Evolutionary conservation across 2,113 vertebrate species (phyloP).

Genomic region (Ptyas mucosa): DNA sequence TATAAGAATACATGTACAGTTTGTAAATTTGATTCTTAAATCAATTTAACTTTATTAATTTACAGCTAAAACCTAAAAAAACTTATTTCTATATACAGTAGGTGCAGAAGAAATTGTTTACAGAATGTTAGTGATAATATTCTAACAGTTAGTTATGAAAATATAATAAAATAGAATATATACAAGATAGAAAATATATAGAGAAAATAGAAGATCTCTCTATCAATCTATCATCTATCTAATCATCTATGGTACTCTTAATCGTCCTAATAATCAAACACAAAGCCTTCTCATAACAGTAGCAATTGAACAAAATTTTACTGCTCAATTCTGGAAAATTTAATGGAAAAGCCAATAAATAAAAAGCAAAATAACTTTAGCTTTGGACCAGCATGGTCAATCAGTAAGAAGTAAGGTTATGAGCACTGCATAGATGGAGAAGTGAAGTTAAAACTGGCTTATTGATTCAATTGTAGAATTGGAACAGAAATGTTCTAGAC

Average conservation of each 20-base stretch:
- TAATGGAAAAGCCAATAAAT: neutral
- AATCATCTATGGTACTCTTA: neutral
- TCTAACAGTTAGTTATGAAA: neutral
- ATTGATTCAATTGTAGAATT: neutral
- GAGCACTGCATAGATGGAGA: neutral
- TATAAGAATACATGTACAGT: neutral
- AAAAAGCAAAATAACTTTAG: neutral
- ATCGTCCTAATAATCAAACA: neutral
- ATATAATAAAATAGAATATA: neutral
- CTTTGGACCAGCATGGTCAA: neutral
- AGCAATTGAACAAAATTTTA: neutral
- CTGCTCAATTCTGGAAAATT: neutral
- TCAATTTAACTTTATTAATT: neutral
- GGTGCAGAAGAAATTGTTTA: neutral
- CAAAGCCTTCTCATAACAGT: neutral
- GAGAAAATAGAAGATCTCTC: neutral
- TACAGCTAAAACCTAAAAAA: neutral
- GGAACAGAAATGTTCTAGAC: neutral
- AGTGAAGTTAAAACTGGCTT: neutral
- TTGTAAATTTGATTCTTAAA: neutral
- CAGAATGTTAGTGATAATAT: neutral
- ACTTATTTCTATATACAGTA: neutral
- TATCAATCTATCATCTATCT: too few relatives aligned
- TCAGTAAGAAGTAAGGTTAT: neutral
- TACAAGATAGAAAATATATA: neutral